Conservation (phyloP, 2,113 vertebrate genomes). For the Zapornia atra region DNA sequence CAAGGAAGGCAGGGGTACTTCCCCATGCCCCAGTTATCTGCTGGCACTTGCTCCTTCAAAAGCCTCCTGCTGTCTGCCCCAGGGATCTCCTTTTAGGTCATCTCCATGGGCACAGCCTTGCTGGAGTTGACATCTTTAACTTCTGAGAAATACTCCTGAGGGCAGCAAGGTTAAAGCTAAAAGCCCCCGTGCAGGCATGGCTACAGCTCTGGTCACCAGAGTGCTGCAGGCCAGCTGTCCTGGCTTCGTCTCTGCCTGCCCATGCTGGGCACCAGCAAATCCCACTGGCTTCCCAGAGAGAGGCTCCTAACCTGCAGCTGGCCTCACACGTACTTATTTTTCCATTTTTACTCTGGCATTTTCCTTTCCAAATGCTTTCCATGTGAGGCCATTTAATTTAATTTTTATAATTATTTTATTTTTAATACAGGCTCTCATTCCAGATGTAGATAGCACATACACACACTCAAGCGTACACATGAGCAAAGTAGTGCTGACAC, state of each 20-base stretch:
- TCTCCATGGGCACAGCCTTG: not conserved
- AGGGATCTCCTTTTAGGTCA: not conserved
- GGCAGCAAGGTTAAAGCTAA: not conserved
- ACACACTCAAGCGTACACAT: not conserved
- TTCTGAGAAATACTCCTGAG: constrained; percentile 15
- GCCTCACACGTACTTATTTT: constrained; percentile 47
- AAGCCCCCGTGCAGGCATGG: not conserved
- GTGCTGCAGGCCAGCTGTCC: not conserved
- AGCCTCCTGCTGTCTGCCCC: not conserved
- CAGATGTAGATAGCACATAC: constrained; percentile 37
- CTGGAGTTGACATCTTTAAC: not conserved
- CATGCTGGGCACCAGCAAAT: constrained; percentile 41
- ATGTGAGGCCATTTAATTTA: constrained; percentile 38
- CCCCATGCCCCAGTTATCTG: not conserved
- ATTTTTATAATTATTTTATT: constrained; percentile 65
- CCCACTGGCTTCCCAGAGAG: constrained; percentile 2
- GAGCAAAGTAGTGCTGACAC: constrained; percentile 17
- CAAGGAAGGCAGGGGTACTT: not conserved
- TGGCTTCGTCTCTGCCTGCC: not conserved
- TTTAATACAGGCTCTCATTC: constrained; percentile 33
- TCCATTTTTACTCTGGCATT: constrained; percentile 60
- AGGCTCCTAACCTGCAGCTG: constrained; percentile 56
- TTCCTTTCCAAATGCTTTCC: constrained; percentile 59
- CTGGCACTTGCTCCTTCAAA: not conserved
- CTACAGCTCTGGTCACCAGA: not conserved